Conservation (phyloP, 2,888 invertebrate genomes). For the Cartodere bifasciata region DNA sequence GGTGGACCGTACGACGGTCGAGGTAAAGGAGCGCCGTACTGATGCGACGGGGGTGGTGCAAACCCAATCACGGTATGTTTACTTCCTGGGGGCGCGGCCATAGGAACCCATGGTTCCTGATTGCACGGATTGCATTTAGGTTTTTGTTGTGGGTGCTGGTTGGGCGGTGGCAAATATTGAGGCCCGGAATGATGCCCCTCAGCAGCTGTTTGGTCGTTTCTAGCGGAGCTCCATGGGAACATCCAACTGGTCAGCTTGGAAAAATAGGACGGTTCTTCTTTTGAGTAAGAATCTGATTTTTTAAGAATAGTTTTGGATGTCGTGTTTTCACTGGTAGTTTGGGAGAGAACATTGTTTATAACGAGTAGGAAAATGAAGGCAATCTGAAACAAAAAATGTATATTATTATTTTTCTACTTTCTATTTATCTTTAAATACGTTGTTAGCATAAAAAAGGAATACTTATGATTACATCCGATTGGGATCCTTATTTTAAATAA, state of each 20-base stretch:
- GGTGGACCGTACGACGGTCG: constrained; percentile 16
- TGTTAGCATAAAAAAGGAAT: no score
- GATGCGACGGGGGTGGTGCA: constrained; percentile 20
- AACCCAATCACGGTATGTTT: constrained; percentile 26
- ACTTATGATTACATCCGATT: no score
- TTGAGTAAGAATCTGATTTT: constrained; percentile 23
- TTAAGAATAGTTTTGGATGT: no score
- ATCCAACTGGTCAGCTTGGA: constrained; percentile 49
- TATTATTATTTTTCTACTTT: no score
- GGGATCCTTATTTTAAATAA: no score
- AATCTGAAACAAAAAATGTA: no score
- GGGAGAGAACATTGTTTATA: no score
- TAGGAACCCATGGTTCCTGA: constrained; percentile 70
- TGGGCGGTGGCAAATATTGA: constrained; percentile 21
- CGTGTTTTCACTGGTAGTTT: no score
- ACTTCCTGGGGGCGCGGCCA: constrained; percentile 36
- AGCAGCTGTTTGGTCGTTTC: constrained; percentile 16
- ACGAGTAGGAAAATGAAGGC: no score
- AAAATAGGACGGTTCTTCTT: constrained; percentile 39
- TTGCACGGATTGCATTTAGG: constrained; percentile 60
- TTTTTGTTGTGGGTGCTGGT: constrained; percentile 14
- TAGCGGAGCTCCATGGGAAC: constrained; percentile 33
- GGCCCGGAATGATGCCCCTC: constrained; percentile 15
- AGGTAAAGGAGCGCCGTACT: constrained; percentile 13
- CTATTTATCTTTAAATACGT: no score